phyloP scores from a whole-genome alignment of 2,113 vertebrate genomes.

The Daubentonia madagascariensis region DNA sequence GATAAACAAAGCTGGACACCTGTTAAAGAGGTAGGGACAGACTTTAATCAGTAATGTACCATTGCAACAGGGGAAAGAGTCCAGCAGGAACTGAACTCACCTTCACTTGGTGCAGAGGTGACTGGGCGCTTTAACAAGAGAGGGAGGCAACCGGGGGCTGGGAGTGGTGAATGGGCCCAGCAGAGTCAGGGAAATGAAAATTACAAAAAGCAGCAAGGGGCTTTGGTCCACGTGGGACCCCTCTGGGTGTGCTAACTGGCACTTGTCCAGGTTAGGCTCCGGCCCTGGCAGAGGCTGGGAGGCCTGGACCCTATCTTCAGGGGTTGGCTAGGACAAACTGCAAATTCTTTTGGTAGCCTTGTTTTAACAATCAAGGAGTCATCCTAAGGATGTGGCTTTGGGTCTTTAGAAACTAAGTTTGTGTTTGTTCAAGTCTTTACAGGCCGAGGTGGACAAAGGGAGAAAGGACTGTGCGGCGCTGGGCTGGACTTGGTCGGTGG shows the following conservation, averaged over 20 bases:
- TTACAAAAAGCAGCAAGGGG: not conserved
- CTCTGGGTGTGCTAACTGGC: not conserved
- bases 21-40: not conserved
- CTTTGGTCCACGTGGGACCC: accelerated
- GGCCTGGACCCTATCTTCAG: not conserved
- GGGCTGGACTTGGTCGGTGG: not conserved
- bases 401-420: not conserved
- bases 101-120: not conserved
- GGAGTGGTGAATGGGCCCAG: not conserved
- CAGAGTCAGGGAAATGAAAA: not conserved
- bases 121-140: too few relatives aligned
- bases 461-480: not conserved
- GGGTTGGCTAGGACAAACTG: not conserved
- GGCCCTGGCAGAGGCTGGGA: not conserved
- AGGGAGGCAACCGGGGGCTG: not conserved
- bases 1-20: not conserved
- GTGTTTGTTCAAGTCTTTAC: not conserved
- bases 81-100: not conserved
- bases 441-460: accelerated
- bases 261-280: not conserved
- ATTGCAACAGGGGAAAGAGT: not conserved
- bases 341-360: not conserved
- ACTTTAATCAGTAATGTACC: not conserved
- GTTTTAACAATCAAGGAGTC: too few relatives aligned
- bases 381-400: not conserved